Conservation (phyloP, 2,113 vertebrate genomes). For the Callopanchax toddi region DNA sequence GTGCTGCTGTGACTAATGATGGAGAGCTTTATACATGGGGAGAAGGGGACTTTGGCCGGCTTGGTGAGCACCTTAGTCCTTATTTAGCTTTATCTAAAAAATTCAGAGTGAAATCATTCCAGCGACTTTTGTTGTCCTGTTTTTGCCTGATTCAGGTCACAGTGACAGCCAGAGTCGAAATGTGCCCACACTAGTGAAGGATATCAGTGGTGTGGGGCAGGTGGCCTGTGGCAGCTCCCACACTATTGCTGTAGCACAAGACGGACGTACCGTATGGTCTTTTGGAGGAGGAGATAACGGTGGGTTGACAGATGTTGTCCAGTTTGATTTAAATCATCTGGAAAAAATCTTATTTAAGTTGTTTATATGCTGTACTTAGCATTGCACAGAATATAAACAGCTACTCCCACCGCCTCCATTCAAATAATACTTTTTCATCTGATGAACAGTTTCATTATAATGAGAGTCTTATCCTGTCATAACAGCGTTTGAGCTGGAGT, state of each 20-base stretch:
- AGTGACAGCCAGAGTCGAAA: slow-evolving; percentile 85
- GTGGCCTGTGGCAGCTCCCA: slow-evolving; percentile 85
- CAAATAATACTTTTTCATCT: neutral
- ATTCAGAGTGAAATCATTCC: neutral
- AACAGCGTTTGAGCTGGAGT: neutral
- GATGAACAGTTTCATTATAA: neutral
- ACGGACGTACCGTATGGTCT: slow-evolving; percentile 84
- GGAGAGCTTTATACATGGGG: slow-evolving; percentile 86
- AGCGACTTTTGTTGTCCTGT: neutral
- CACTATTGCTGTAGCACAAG: slow-evolving; percentile 83
- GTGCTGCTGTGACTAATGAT: slow-evolving; percentile 82
- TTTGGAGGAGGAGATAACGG: slow-evolving; percentile 86
- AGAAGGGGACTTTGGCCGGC: slow-evolving; percentile 84
- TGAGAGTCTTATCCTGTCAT: neutral
- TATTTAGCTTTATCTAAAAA: neutral
- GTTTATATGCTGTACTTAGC: neutral
- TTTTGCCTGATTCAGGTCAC: slow-evolving; percentile 70
- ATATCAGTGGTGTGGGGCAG: slow-evolving; percentile 83
- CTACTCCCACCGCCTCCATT: neutral
- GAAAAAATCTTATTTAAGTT: neutral
- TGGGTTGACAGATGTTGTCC: slow-evolving; percentile 40
- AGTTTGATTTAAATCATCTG: neutral
- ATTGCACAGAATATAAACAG: neutral
- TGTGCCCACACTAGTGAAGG: slow-evolving; percentile 83
- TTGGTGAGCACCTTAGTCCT: slow-evolving; percentile 67